A percentile compares a stretch with the other conserved stretches of the same genome.
These are phyloP conservation scores for Fragum whitleyi DNA, from an alignment of 2,888 invertebrate species.

Conservation along the genomic window DNA sequence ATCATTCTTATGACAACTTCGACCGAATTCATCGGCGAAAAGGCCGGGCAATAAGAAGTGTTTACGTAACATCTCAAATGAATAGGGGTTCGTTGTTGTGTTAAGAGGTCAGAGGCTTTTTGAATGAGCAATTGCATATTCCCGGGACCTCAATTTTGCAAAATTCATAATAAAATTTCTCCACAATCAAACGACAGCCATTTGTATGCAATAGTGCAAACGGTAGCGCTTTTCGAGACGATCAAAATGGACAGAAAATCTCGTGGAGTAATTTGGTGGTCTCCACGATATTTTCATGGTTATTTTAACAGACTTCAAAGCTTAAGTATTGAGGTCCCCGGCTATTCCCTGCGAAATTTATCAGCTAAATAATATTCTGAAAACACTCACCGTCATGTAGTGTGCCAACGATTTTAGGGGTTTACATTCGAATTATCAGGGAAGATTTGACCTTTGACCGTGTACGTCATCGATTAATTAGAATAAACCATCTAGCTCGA, in stretches of 20 bases:
- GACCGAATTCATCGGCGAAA: too few relatives aligned
- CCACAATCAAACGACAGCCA: conserved; percentile 17
- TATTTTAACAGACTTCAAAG: conserved; percentile 51
- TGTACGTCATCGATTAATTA: conserved; percentile 72
- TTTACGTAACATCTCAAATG: not conserved
- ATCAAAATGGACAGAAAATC: conserved; percentile 57
- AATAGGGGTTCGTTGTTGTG: conserved; percentile 2
- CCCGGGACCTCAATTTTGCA: conserved; percentile 9
- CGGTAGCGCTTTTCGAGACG: conserved; percentile 51
- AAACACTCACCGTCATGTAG: conserved; percentile 87
- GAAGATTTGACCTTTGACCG: conserved; percentile 83
- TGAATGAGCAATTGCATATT: conserved; percentile 33
- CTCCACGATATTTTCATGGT: conserved; percentile 58
- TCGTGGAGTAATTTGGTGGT: conserved; percentile 61
- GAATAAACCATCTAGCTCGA: not conserved
- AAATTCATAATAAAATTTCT: not conserved
- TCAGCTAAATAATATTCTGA: conserved; percentile 87
- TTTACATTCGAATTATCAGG: conserved; percentile 82
- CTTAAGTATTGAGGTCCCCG: conserved; percentile 62
- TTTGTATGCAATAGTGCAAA: conserved; percentile 75
- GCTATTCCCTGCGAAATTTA: conserved; percentile 86
- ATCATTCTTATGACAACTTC: too few relatives aligned
- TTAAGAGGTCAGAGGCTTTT: conserved; percentile 43
- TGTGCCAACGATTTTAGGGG: conserved; percentile 85
- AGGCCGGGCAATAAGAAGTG: too few relatives aligned